Evolutionary conservation across 2,888 invertebrate genomes (phyloP), one percentile per base, ranked within the genome.

Genomic region (Drosophila kambysellisi): DNA sequence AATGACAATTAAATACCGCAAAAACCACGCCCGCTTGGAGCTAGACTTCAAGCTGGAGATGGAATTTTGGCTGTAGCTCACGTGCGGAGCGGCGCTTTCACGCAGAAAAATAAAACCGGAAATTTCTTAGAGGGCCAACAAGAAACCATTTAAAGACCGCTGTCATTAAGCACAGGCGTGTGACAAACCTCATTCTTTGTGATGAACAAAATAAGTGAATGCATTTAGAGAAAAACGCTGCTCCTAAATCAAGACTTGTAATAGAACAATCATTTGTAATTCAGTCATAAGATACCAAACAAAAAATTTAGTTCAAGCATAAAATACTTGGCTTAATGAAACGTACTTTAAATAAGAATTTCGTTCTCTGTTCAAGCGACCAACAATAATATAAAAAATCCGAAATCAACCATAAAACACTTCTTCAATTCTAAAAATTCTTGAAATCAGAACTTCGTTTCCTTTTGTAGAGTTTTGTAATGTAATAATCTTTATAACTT

Each of bases 1-100:
- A 73, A 30, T 51, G 52, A 69, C 74, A 76, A 79, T 76, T 70
- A 70, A 56, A 41, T 48, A 53, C 41, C 33, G 59, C 33, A 9
- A 35, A 39, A 35, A 30, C 41, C 39, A 20, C 41, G 20, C 25
- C 30, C 50, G 33, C 51, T 54, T 20, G 51, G 15, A 12, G 12
- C 15, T 46, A 4, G 46, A 15, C 15, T 46, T 25, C 0, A 46
- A 51, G 33, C 33, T 33, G 46, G 15, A 33, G 30, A 11, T 43
- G 35, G 46, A 33, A 29, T 48, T 29, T 17, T 17, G n/a, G 29
- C 48, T 35, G 33, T 64, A 54, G 17, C 71, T 68, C 81, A 79
- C 76, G 81, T 81, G 81, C 64, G 61, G 15, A 63, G 81, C 78
- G 61, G 15, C 65, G 81, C 78, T 79, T 79, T 79, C 78, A 64